Base-by-base conservation (phyloP, 2,888 invertebrate species). In the Lysandra bellargus region DNA sequence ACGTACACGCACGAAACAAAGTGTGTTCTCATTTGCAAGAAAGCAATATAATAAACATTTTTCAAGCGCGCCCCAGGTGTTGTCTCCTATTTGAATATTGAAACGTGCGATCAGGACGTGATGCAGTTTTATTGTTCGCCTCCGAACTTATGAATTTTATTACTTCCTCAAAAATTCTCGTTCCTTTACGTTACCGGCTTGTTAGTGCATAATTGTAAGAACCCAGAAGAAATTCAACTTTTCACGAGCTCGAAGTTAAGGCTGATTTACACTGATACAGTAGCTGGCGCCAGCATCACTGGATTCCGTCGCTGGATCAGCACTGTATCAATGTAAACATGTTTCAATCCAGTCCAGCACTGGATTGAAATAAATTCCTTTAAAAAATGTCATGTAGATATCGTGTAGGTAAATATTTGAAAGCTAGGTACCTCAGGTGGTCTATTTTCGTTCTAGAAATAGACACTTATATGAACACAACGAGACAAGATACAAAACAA, bases 111-210 rank as follows among this genome's bases (percentile, higher is more conserved):
- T 92, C 91, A 89, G 93, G 92, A 94, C 89, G 92, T 89, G 90
- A 93, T 93, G 94, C 93, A 94, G 87, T 93, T 93, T 94, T 93
- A 93, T 92, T 93, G 92, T 92, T 91, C 85, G 86, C 85, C 83
- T 87, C 89, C 89, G 89, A 89, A 87, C 89, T 88, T 86, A 90
- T 91, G 88, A 90, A 91, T 91, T 90, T 91, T 90, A 91, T 89
- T 88, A 86, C 85, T 87, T 86, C 85, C 87, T 87, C 83, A 88
- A 88, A 88, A 85, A 85, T 82, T 84, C 82, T 82, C 83, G 83
- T 82, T 84, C 83, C 81, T 80, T 80, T 80, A 79, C 80, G 80
- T 80, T 74, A 61, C 44, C 75, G 44, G 79, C 79, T 79, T 79
- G 79, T 79, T 79, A 79, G 79, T 75, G 61, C 61, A 79, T 79